Percentiles rank a stretch among this genome's conserved stretches.
These are phyloP conservation scores for Cactoblastis cactorum DNA, from an alignment of 2,888 invertebrate species.

Conservation along the genomic window DNA sequence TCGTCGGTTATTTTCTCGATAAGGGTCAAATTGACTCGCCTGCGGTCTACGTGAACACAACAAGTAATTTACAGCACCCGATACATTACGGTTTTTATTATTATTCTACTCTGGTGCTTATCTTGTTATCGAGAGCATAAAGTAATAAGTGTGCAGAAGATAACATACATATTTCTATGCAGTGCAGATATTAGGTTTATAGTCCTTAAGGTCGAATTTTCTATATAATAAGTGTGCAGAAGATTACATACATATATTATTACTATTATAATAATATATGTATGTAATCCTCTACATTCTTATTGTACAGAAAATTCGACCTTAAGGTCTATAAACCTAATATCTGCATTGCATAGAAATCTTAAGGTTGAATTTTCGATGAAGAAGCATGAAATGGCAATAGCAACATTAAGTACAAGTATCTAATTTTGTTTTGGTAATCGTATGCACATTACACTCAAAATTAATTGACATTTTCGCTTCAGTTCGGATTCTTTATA, in stretches of 20 bases:
- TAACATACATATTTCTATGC: neutral
- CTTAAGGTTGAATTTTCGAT: no score
- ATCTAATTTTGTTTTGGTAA: no score
- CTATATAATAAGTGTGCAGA: no score
- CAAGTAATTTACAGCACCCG: conserved; percentile 63
- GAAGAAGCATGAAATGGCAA: no score
- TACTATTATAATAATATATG: no score
- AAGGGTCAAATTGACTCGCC: conserved; percentile 70
- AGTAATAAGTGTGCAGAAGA: neutral
- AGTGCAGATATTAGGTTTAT: neutral
- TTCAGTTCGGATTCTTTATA: no score
- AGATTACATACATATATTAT: no score
- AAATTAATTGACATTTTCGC: no score
- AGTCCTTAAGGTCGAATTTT: neutral
- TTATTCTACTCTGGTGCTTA: conserved; percentile 51
- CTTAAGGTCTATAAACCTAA: neutral
- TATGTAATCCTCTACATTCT: no score
- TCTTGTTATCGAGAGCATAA: conserved; percentile 42
- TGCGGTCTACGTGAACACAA: conserved; percentile 65
- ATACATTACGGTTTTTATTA: conserved; percentile 62
- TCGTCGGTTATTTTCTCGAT: conserved; percentile 71
- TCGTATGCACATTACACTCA: no score
- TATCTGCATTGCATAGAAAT: neutral
- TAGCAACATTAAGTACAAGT: no score
- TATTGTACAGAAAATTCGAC: no score